Conservation (phyloP, 1,140 invertebrate genomes). For the Microvelia longipes region DNA sequence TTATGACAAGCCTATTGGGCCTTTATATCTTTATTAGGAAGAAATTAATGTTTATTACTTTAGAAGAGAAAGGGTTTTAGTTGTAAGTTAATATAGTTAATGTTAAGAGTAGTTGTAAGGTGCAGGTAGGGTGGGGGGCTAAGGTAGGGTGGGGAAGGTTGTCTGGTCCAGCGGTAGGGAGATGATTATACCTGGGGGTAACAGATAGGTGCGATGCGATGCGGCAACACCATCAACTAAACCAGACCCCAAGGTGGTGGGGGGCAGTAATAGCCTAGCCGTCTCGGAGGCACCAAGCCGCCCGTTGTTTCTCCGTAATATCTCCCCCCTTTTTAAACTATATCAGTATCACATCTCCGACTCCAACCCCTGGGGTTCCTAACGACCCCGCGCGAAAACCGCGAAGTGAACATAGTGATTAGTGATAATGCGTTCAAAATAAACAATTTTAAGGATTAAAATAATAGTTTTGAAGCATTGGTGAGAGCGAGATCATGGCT, state of each 20-base stretch:
- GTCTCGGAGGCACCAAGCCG: not conserved
- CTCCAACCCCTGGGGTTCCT: no score
- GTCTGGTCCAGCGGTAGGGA: no score
- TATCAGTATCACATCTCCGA: not conserved
- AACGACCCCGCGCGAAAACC: no score
- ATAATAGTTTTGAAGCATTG: not conserved
- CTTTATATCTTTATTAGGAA: no score
- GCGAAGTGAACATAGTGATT: not conserved
- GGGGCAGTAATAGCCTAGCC: not conserved
- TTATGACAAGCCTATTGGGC: no score
- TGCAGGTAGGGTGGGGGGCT: no score
- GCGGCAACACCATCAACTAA: not conserved
- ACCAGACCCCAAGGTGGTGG: not conserved
- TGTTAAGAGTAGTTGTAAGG: no score
- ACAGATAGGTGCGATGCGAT: not conserved
- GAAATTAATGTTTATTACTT: no score
- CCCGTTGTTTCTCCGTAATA: not conserved
- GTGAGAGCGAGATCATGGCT: not conserved
- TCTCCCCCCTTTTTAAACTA: not conserved
- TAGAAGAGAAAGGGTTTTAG: no score
- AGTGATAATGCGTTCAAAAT: not conserved
- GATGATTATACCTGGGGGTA: not conserved
- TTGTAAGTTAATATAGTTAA: no score
- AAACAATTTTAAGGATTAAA: not conserved
- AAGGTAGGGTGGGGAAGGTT: no score